Evolutionary conservation across 2,888 invertebrate genomes (phyloP).

Genomic region (Helobdella robusta): DNA sequence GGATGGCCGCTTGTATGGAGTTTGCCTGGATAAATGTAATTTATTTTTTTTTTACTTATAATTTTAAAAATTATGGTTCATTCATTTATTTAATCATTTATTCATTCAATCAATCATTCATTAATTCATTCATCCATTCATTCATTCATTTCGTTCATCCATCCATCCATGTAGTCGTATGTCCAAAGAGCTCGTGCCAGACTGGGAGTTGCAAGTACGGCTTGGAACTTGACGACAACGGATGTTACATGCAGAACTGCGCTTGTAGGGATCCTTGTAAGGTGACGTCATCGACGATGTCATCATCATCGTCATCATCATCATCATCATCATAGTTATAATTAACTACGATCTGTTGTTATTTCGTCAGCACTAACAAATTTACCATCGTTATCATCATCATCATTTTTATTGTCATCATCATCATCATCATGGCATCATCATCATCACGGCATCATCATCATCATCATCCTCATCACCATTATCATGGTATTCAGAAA

Average conservation of each 20-base stretch:
- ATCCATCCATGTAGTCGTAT: not conserved
- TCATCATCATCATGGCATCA: not conserved
- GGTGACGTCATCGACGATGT: constrained; percentile 6
- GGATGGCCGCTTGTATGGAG: constrained; percentile 3
- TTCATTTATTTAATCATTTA: not conserved
- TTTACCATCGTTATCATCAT: not conserved
- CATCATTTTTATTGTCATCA: not conserved
- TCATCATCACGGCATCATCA: too few species aligned
- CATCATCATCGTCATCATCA: not conserved
- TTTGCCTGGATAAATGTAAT: constrained; percentile 2
- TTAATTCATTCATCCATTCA: not conserved
- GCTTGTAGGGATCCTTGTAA: constrained; percentile 20
- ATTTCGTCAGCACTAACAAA: not conserved
- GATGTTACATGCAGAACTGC: constrained; percentile 13
- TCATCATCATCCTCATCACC: not conserved
- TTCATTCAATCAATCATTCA: not conserved
- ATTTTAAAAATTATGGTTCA: not conserved
- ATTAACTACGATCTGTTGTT: not conserved
- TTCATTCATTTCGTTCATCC: not conserved
- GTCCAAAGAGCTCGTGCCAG: not conserved
- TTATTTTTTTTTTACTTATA: not conserved
- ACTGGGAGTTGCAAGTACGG: constrained; percentile 1
- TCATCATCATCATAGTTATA: not conserved
- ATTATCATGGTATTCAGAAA: not conserved
- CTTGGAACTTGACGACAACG: constrained; percentile 2